phyloP scores from a whole-genome alignment of 1,140 invertebrate genomes.

The Drosophila athabasca region DNA sequence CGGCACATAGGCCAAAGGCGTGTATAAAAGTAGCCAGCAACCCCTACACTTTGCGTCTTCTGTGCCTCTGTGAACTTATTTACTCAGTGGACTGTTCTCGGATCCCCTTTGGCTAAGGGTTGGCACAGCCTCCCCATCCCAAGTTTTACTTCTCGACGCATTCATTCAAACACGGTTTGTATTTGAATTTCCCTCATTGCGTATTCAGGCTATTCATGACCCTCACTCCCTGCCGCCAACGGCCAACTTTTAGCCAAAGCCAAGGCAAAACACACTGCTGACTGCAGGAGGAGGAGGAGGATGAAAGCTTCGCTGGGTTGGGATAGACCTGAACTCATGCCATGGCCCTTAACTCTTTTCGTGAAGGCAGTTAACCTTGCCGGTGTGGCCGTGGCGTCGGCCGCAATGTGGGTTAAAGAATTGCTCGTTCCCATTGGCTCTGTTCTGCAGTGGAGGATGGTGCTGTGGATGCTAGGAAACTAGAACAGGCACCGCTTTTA shows the following conservation, averaged over 20 bases:
- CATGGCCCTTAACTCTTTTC: constrained; percentile 16
- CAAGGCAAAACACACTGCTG: constrained; percentile 19
- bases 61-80: constrained; percentile 51
- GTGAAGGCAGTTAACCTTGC: constrained; percentile 44
- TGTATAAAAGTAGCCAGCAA: constrained; percentile 30
- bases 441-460: constrained; percentile 6
- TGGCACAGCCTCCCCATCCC: background rate
- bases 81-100: constrained; percentile 63
- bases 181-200: constrained; percentile 71
- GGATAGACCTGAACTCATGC: background rate
- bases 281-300: background rate
- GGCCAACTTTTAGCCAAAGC: constrained; percentile 49
- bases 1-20: constrained; percentile 60
- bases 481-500: constrained; percentile 25
- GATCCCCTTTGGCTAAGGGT: constrained; percentile 38
- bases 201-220: constrained; percentile 71
- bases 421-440: constrained; percentile 61
- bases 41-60: too few species aligned
- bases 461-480: background rate
- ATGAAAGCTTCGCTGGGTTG: too few species aligned
- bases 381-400: background rate
- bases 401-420: constrained; percentile 46
- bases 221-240: constrained; percentile 16
- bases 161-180: constrained; percentile 65
- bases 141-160: constrained; percentile 58